Percentiles rank a stretch among this genome's conserved stretches.
Conservation (phyloP, 1,140 invertebrate genomes). For the Hylyphantes graminicola region DNA sequence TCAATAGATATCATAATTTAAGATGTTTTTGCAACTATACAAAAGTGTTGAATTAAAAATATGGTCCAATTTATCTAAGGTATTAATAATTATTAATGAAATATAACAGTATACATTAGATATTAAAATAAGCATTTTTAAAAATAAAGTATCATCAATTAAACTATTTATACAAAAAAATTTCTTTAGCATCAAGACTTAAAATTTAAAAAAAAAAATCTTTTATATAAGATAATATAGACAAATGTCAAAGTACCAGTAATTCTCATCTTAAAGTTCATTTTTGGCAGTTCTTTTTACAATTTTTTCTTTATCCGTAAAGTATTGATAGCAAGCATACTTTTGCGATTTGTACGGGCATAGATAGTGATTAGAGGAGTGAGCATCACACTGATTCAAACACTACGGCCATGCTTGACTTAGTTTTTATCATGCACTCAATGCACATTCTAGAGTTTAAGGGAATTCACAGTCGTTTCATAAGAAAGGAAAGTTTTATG, state of each 20-base stretch:
- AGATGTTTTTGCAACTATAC: no score
- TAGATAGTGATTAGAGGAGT: constrained; percentile 51
- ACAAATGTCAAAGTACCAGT: constrained; percentile 27
- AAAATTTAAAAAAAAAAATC: background rate
- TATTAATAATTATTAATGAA: no score
- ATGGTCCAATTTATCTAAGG: no score
- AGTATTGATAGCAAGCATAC: constrained; percentile 26
- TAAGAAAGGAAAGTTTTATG: no score
- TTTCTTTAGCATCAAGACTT: background rate
- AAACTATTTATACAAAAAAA: background rate
- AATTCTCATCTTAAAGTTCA: constrained; percentile 48
- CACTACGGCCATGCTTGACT: constrained; percentile 57
- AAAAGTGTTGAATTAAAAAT: no score
- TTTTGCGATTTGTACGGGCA: constrained; percentile 17
- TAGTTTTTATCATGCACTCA: constrained; percentile 20
- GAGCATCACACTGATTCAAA: constrained; percentile 56
- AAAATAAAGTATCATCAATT: no score
- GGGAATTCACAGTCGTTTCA: constrained; percentile 52
- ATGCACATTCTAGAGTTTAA: constrained; percentile 46
- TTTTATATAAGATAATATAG: background rate
- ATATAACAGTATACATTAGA: no score
- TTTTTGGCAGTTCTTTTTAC: constrained; percentile 39
- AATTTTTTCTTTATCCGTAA: background rate
- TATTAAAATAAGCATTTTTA: no score
- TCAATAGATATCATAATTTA: no score